phyloP scores from a whole-genome alignment of 2,888 invertebrate genomes.

The Macropis europaea region DNA sequence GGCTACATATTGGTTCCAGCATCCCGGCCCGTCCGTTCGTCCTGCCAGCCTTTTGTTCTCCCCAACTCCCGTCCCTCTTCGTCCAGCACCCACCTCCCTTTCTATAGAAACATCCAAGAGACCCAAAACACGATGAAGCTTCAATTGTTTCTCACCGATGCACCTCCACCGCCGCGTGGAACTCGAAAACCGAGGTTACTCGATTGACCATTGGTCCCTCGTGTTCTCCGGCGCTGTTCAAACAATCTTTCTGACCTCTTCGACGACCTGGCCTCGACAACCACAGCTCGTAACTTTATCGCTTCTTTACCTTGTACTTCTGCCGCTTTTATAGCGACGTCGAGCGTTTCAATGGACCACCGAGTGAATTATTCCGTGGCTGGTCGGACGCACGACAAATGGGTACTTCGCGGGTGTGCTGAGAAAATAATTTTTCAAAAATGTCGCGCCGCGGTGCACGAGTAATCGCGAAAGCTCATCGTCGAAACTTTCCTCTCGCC shows the following conservation, averaged over 20 bases:
- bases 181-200: slow-evolving; percentile 52
- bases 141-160: slow-evolving; percentile 53
- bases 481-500: too few species aligned
- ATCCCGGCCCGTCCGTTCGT: slow-evolving; percentile 66
- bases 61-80: slow-evolving; percentile 33
- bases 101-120: slow-evolving; percentile 31
- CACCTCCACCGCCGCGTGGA: slow-evolving; percentile 3
- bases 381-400: too few species aligned
- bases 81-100: slow-evolving; percentile 7
- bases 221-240: slow-evolving; percentile 1
- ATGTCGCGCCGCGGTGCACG: too few species aligned
- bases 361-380: too few species aligned
- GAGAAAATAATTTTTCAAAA: too few species aligned
- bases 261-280: not conserved
- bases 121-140: slow-evolving; percentile 35
- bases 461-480: too few species aligned
- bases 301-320: not conserved
- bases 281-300: slow-evolving; percentile 31
- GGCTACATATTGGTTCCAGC: slow-evolving; percentile 70
- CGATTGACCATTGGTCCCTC: slow-evolving; percentile 35
- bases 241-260: not conserved
- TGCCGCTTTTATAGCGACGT: too few species aligned
- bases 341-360: too few species aligned
- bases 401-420: too few species aligned
- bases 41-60: slow-evolving; percentile 60